Percentiles rank a stretch among this genome's conserved stretches.
Evolutionary conservation across 2,888 invertebrate species (phyloP).

Genomic region (Ischnura elegans): DNA sequence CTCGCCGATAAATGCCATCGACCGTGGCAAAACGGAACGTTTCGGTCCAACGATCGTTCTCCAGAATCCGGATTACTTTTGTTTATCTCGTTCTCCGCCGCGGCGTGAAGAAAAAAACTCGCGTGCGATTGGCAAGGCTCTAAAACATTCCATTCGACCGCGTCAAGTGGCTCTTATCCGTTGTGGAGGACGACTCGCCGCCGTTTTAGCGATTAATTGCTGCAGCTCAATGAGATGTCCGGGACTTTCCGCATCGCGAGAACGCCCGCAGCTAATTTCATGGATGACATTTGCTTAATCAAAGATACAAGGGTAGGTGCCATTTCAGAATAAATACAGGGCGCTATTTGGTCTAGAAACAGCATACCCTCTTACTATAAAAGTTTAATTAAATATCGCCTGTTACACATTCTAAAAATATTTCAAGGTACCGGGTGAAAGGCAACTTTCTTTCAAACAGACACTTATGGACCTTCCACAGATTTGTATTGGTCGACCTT

Average conservation of each 20-base stretch:
- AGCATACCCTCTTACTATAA: too few species aligned
- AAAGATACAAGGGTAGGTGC: too few species aligned
- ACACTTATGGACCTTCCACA: too few species aligned
- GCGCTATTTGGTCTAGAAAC: too few species aligned
- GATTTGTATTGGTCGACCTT: too few species aligned
- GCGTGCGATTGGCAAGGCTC: not conserved
- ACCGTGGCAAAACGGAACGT: not conserved
- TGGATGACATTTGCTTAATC: not conserved
- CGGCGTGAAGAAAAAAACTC: not conserved
- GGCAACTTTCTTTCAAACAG: too few species aligned
- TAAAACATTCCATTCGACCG: not conserved
- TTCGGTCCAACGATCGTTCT: not conserved
- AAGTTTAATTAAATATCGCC: too few species aligned
- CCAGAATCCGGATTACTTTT: not conserved
- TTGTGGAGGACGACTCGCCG: not conserved
- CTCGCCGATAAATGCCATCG: not conserved
- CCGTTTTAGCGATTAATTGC: conserved; percentile 12
- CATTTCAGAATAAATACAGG: too few species aligned
- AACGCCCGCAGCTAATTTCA: not conserved
- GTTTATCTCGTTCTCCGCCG: not conserved
- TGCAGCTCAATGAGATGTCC: not conserved
- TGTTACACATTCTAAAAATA: too few species aligned
- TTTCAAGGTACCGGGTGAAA: too few species aligned
- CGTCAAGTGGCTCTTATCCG: not conserved
- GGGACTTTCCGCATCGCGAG: not conserved